Evolutionary conservation across 2,113 vertebrate genomes (phyloP).

Genomic region (Rhinoderma darwinii): DNA sequence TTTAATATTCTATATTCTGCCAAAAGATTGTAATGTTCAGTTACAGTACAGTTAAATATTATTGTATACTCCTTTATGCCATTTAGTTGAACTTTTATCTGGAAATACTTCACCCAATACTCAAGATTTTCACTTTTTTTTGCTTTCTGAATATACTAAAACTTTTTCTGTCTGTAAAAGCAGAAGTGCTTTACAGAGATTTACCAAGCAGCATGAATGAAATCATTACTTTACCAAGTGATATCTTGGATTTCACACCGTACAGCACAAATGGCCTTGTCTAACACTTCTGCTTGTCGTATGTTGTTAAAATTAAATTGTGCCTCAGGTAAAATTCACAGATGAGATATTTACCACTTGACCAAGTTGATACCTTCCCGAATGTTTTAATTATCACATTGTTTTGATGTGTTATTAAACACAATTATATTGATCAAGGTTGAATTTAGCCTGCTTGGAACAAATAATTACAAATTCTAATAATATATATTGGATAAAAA

Average conservation of each 20-base stretch:
- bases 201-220: conserved; percentile 18
- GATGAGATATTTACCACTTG: conserved; percentile 59
- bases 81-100: background rate
- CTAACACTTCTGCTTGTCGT: conserved; percentile 57
- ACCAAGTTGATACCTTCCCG: conserved; percentile 58
- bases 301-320: conserved; percentile 49
- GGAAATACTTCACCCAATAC: background rate
- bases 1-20: background rate
- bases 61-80: background rate
- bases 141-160: background rate
- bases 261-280: conserved; percentile 52
- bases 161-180: background rate
- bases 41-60: background rate
- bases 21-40: background rate
- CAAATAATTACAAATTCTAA: conserved; percentile 42
- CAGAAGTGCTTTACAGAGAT: conserved; percentile 6
- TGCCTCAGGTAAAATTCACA: conserved; percentile 52
- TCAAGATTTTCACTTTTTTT: background rate
- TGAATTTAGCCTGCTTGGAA: conserved; percentile 28
- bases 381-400: conserved; percentile 60
- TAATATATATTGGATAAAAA: background rate
- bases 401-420: conserved; percentile 56
- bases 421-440: conserved; percentile 41
- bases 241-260: conserved; percentile 49
- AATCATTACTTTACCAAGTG: conserved; percentile 54